These are phyloP conservation scores for Trachelus troglodyta DNA, from an alignment of 2,888 invertebrate species.

Conservation along the genomic window DNA sequence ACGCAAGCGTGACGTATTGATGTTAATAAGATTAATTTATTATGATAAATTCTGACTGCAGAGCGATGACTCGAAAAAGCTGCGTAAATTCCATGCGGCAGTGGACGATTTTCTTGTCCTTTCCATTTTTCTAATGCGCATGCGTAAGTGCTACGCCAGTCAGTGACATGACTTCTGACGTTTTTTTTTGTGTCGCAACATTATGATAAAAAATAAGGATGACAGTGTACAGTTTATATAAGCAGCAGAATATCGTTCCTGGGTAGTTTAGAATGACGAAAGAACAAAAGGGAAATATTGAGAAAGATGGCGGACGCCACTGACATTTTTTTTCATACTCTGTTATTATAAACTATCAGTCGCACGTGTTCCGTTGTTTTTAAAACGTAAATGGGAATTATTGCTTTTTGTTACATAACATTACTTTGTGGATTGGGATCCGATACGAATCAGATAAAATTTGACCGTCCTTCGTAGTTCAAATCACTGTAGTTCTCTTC, in stretches of 20 bases:
- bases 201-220: neutral
- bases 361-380: constrained; percentile 31
- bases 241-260: neutral
- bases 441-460: neutral
- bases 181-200: neutral
- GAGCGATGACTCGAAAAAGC: neutral
- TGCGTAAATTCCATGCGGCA: neutral
- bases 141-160: neutral
- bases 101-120: neutral
- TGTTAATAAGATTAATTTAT: neutral
- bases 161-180: neutral
- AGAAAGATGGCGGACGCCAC: neutral
- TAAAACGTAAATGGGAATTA: constrained; percentile 29
- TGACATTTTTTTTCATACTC: neutral
- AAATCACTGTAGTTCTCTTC: neutral
- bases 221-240: neutral
- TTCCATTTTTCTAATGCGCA: neutral
- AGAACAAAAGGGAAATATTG: neutral
- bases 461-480: neutral
- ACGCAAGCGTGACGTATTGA: neutral
- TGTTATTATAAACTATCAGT: constrained; percentile 43
- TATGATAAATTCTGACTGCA: neutral
- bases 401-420: constrained; percentile 34
- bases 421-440: neutral
- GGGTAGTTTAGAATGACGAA: neutral